These are phyloP conservation scores for Cenopis cana DNA, from an alignment of 2,888 invertebrate genomes.

Conservation along the genomic window DNA sequence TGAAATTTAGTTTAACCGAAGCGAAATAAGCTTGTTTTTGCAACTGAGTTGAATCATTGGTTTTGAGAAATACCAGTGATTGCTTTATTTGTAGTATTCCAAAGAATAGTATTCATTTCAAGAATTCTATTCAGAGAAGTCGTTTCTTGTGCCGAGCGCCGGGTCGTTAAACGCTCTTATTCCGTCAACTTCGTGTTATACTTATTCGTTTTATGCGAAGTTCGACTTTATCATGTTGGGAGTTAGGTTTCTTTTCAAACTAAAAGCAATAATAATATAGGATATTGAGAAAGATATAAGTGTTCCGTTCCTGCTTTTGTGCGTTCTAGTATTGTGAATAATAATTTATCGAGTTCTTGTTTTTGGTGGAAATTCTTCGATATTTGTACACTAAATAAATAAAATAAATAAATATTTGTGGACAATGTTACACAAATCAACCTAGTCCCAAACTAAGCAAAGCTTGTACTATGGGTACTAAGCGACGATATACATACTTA, in stretches of 20 bases:
- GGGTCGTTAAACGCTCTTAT: constrained; percentile 15
- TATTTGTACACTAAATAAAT: too few species aligned
- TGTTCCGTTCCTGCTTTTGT: constrained; percentile 7
- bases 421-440: too few species aligned
- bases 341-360: constrained; percentile 7
- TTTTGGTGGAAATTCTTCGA: neutral
- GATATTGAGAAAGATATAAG: neutral
- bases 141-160: constrained; percentile 11
- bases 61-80: constrained; percentile 6
- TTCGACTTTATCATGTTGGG: constrained; percentile 5
- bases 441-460: too few species aligned
- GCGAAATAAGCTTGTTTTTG: neutral
- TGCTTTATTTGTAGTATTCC: constrained; percentile 27
- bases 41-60: neutral
- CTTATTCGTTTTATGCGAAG: neutral
- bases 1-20: neutral
- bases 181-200: neutral
- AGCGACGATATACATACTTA: too few species aligned
- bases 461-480: too few species aligned
- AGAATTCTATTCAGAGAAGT: constrained; percentile 25
- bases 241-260: constrained; percentile 1
- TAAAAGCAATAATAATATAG: neutral
- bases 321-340: constrained; percentile 9
- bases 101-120: constrained; percentile 21
- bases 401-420: too few species aligned